Percentiles rank a stretch among this genome's conserved stretches.
Conservation (phyloP, 1,140 invertebrate genomes). For the Oryctes rhinoceros region DNA sequence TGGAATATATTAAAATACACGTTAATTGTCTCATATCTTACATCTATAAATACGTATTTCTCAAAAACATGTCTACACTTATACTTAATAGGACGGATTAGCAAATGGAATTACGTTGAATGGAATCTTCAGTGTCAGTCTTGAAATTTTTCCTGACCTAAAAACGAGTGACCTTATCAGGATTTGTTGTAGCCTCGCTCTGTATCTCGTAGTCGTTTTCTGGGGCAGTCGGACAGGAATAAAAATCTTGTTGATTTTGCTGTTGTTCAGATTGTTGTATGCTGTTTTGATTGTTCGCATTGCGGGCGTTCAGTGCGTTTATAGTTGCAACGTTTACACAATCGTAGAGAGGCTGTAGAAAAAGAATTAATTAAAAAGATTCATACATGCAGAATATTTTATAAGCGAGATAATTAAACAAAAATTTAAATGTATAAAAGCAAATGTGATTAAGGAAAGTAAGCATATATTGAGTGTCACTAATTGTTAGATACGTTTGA, state of each 20-base stretch:
- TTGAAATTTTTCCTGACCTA: constrained; percentile 41
- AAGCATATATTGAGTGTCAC: too few species aligned
- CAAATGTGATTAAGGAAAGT: too few species aligned
- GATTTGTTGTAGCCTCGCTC: constrained; percentile 44
- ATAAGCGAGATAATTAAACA: too few species aligned
- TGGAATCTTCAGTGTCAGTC: not conserved
- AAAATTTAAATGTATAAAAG: too few species aligned
- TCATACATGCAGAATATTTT: too few species aligned
- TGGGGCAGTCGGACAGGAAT: not conserved
- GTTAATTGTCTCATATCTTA: constrained; percentile 7
- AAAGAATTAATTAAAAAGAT: constrained; percentile 44
- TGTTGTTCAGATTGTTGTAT: not conserved
- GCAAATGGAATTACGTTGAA: not conserved
- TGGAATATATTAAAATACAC: not conserved
- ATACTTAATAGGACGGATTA: not conserved
- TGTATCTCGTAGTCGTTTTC: constrained; percentile 42
- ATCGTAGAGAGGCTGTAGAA: constrained; percentile 56
- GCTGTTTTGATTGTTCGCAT: not conserved
- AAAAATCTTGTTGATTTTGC: constrained; percentile 25
- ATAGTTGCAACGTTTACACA: constrained; percentile 59
- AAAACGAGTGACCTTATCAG: constrained; percentile 59
- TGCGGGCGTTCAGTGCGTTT: constrained; percentile 50
- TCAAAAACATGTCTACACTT: not conserved
- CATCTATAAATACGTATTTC: not conserved
- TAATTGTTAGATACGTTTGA: too few species aligned